Conservation (phyloP, 2,888 invertebrate species). For the Psylliodes chrysocephalus region DNA sequence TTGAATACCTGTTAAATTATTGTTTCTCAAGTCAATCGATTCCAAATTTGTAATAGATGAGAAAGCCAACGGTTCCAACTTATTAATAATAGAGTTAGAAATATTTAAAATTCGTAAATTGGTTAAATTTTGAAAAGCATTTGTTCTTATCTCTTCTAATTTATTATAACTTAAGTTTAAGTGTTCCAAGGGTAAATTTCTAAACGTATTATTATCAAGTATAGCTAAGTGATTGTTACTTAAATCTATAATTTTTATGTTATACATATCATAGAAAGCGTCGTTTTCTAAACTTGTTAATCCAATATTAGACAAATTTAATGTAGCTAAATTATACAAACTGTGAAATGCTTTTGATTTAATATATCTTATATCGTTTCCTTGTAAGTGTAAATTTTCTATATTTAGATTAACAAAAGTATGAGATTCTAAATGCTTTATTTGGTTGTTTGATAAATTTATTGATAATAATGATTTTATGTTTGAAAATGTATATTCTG, state of each 20-base stretch:
- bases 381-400: neutral
- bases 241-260: conserved; percentile 6
- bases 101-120: neutral
- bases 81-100: neutral
- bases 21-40: conserved; percentile 17
- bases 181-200: neutral
- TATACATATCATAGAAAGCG: conserved; percentile 16
- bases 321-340: conserved; percentile 2
- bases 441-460: conserved; percentile 16
- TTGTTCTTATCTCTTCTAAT: neutral
- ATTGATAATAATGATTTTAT: neutral
- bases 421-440: conserved; percentile 11
- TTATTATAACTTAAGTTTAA: conserved; percentile 1
- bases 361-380: conserved; percentile 10
- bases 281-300: conserved; percentile 16
- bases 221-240: conserved; percentile 2
- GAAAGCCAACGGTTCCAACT: conserved; percentile 11
- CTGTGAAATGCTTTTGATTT: conserved; percentile 14
- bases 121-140: conserved; percentile 10
- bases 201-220: neutral
- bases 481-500: conserved; percentile 4
- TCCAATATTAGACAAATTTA: conserved; percentile 21
- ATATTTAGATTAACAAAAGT: conserved; percentile 16
- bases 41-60: neutral
- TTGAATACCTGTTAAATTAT: conserved; percentile 11